Conservation (phyloP, 1,140 invertebrate species). For the Neomicropteryx cornuta region DNA sequence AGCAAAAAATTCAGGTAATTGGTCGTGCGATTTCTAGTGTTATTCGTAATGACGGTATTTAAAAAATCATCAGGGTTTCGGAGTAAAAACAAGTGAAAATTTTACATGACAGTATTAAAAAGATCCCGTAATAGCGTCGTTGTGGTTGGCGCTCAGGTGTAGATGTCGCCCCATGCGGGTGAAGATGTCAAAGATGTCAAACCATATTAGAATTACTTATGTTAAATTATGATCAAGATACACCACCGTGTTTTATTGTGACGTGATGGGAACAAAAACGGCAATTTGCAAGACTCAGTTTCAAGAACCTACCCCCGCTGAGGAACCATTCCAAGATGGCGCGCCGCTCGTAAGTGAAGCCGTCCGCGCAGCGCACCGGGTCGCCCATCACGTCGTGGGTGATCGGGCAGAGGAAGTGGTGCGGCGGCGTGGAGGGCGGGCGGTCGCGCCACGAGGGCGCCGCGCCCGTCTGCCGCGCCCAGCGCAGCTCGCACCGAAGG, state of each 20-base stretch:
- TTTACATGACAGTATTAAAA: no score
- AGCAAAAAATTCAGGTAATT: no score
- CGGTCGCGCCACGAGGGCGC: conserved; percentile 17
- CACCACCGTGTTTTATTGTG: not conserved
- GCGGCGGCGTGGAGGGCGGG: conserved; percentile 32
- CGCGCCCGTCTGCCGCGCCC: no score
- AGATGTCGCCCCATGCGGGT: not conserved
- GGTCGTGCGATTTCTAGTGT: no score
- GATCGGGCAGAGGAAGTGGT: conserved; percentile 72
- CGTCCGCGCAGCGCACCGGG: conserved; percentile 68
- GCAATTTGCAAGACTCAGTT: not conserved
- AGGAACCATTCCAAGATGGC: conserved; percentile 66
- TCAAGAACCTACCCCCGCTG: conserved; percentile 9
- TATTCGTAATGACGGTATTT: no score
- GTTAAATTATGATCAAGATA: not conserved
- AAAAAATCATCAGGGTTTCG: no score
- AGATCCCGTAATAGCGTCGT: no score
- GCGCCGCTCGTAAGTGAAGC: conserved; percentile 63
- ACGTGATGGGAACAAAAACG: not conserved
- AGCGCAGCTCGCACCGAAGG: no score
- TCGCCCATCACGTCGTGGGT: conserved; percentile 71
- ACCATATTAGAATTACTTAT: not conserved
- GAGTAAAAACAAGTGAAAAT: no score
- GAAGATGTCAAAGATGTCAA: not conserved
- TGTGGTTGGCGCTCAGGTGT: not conserved